phyloP scores from a whole-genome alignment of 2,113 vertebrate species.

The Danio rerio region GRCz12tu NC_133181.1:7451501-7452000 shows the following conservation, averaged over 20 bases:
- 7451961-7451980: background rate
- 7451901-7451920: constrained; percentile 87
- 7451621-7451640: constrained; percentile 36
- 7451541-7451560: constrained; percentile 9
- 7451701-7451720: constrained; percentile 81
- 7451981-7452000: constrained; percentile 4
- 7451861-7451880: constrained; percentile 99
- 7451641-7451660: constrained; percentile 42
- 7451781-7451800: constrained; percentile 83
- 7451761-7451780: constrained; percentile 49
- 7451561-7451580: constrained; percentile 15
- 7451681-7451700: constrained; percentile 68
- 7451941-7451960: constrained; percentile 26
- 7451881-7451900: constrained; percentile 90
- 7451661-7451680: constrained; percentile 46
- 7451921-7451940: constrained; percentile 81
- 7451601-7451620: constrained; percentile 35
- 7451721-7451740: constrained; percentile 80
- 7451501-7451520: no score
- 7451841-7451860: constrained; percentile 99
- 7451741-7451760: constrained; percentile 80
- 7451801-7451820: constrained; percentile 96
- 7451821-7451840: constrained; percentile 99
- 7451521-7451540: no score
- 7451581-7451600: constrained; percentile 59